phyloP scores from a whole-genome alignment of 2,797 vertebrate genomes.

The Hirundo rustica region DNA sequence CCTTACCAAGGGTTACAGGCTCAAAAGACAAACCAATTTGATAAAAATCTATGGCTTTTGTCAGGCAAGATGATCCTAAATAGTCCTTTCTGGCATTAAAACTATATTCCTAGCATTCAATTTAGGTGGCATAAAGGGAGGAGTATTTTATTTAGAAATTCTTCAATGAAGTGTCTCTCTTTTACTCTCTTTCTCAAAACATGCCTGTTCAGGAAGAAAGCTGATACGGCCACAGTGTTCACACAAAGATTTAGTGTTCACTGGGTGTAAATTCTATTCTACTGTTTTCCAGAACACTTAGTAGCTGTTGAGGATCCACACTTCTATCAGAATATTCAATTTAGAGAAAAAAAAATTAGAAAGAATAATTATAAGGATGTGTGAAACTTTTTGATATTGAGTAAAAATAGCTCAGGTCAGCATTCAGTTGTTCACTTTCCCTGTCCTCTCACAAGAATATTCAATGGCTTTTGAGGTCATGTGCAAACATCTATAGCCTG shows the following conservation, averaged over 20 bases:
- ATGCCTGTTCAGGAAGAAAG: neutral
- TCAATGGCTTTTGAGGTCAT: neutral
- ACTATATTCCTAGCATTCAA: neutral
- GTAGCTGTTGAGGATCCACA: neutral
- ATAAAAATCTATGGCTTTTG: constrained; percentile 9
- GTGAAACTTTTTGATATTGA: neutral
- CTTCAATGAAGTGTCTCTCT: neutral
- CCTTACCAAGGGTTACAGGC: neutral
- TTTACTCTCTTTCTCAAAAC: neutral
- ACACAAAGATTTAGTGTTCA: neutral
- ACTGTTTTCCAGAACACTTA: neutral
- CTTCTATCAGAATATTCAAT: neutral
- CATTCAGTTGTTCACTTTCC: neutral
- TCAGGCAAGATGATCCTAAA: neutral
- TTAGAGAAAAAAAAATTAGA: neutral
- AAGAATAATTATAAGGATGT: neutral
- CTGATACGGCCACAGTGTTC: neutral
- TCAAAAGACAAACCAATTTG: neutral
- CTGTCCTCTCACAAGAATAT: neutral
- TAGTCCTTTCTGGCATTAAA: constrained; percentile 3
- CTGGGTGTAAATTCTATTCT: neutral
- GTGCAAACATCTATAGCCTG: neutral
- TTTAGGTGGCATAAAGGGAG: neutral
- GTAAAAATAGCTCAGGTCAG: neutral
- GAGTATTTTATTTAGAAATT: constrained; percentile 19